Evolutionary conservation across 1,140 invertebrate species (phyloP).

Genomic region (Aricia agestis): DNA sequence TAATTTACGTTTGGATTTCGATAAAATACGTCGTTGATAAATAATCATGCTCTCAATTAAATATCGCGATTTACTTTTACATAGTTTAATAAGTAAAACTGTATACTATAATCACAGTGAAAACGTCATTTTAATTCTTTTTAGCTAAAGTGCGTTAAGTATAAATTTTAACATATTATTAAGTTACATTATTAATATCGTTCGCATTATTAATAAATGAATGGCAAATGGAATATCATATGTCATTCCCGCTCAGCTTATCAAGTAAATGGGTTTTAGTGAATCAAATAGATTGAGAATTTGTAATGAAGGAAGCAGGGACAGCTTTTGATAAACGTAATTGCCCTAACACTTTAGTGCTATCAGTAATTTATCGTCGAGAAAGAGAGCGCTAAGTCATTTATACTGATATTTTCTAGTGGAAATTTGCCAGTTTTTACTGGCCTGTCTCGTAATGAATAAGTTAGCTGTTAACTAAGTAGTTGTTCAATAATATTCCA

Average conservation of each 20-base stretch:
- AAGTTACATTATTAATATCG: constrained; percentile 3
- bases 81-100: too few relatives aligned
- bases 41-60: too few relatives aligned
- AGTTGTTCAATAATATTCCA: too few relatives aligned
- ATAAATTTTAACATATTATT: background rate
- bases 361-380: constrained; percentile 12
- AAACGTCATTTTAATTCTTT: too few relatives aligned
- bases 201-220: constrained; percentile 12
- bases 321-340: constrained; percentile 16
- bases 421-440: background rate
- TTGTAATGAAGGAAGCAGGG: constrained; percentile 13
- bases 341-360: constrained; percentile 14
- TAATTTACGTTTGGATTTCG: too few relatives aligned
- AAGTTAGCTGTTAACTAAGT: background rate
- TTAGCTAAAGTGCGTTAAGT: too few relatives aligned
- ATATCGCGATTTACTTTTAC: too few relatives aligned
- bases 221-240: constrained; percentile 15
- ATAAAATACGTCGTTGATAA: too few relatives aligned
- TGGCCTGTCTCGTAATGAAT: background rate
- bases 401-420: constrained; percentile 3
- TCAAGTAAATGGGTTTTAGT: constrained; percentile 14
- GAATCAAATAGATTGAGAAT: constrained; percentile 16
- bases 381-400: constrained; percentile 13
- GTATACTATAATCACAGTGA: too few relatives aligned
- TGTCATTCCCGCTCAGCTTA: constrained; percentile 3